Evolutionary conservation across 1,140 invertebrate genomes (phyloP).

Genomic region (Chionoecetes opilio): DNA sequence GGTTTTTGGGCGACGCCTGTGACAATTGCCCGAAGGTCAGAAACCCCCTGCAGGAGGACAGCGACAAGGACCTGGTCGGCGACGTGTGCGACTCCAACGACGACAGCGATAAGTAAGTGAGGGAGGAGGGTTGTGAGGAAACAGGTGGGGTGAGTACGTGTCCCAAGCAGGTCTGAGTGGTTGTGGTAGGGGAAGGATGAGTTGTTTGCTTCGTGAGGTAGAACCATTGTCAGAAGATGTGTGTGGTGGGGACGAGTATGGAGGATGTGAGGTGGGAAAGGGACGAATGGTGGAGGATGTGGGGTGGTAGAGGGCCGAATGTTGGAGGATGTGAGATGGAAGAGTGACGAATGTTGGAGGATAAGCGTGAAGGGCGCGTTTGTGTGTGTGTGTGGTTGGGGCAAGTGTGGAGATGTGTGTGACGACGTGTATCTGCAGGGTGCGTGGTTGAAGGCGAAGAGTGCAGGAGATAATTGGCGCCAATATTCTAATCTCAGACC

Average conservation of each 20-base stretch:
- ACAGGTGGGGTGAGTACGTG: too few relatives aligned
- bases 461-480: too few relatives aligned
- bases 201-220: too few relatives aligned
- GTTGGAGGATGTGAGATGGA: not conserved
- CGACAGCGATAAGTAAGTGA: conserved; percentile 84
- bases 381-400: too few relatives aligned
- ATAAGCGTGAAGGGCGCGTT: not conserved
- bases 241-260: too few relatives aligned
- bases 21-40: conserved; percentile 91
- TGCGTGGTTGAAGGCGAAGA: not conserved
- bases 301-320: too few relatives aligned
- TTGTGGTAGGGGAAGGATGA: too few relatives aligned
- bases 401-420: not conserved
- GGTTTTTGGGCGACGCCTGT: conserved; percentile 91
- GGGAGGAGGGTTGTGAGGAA: not conserved
- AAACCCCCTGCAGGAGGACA: conserved; percentile 90
- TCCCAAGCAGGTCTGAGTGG: too few relatives aligned
- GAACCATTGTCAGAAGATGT: too few relatives aligned
- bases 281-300: too few relatives aligned
- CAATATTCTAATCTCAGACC: too few relatives aligned
- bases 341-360: not conserved
- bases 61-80: conserved; percentile 89
- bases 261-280: too few relatives aligned
- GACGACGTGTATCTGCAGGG: not conserved
- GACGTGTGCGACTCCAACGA: conserved; percentile 89